These are phyloP conservation scores for Papilio machaon DNA, from an alignment of 1,140 invertebrate genomes.

Conservation along the genomic window DNA sequence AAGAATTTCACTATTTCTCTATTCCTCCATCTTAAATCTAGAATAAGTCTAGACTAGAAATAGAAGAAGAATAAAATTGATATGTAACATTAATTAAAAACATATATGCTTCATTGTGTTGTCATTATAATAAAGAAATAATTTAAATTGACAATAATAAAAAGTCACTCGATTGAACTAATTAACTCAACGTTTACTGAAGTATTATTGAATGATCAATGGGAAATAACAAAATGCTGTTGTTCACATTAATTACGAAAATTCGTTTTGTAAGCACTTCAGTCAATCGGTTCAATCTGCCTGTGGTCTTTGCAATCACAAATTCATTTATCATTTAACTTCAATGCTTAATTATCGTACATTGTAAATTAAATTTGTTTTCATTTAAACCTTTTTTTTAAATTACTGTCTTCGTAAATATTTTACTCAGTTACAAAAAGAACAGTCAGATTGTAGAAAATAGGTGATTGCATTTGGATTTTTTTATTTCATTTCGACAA, in stretches of 20 bases:
- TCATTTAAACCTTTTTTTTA: neutral
- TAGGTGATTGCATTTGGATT: neutral
- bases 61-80: too few relatives aligned
- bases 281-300: slow-evolving; percentile 31
- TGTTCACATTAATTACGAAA: slow-evolving; percentile 33
- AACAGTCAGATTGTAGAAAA: too few relatives aligned
- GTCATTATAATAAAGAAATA: too few relatives aligned
- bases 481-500: neutral
- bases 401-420: neutral
- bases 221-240: slow-evolving; percentile 34
- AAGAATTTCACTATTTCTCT: neutral
- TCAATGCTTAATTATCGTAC: slow-evolving; percentile 21
- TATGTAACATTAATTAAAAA: too few relatives aligned
- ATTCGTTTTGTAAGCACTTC: slow-evolving; percentile 36
- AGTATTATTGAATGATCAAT: slow-evolving; percentile 24
- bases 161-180: neutral
- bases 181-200: slow-evolving; percentile 23
- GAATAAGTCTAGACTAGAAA: too few relatives aligned
- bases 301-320: slow-evolving; percentile 23
- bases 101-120: too few relatives aligned
- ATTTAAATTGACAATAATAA: too few relatives aligned
- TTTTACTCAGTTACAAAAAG: neutral
- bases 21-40: too few relatives aligned
- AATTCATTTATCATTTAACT: slow-evolving; percentile 37
- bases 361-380: slow-evolving; percentile 24